These are phyloP conservation scores for Dipodomys spectabilis DNA, from an alignment of 2,113 vertebrate species.

Conservation along the genomic window DNA sequence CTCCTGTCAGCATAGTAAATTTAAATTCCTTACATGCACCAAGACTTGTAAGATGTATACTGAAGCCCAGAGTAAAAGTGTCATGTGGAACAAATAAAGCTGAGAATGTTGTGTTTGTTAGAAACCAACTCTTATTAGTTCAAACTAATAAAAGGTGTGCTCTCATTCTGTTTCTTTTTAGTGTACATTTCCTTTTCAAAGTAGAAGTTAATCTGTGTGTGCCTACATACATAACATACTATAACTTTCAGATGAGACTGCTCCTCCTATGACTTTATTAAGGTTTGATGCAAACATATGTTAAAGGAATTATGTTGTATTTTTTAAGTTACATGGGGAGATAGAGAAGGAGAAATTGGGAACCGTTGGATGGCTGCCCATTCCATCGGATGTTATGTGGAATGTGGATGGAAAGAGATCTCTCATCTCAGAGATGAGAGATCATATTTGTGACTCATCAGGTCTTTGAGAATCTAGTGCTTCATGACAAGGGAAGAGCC, in stretches of 20 bases:
- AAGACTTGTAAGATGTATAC: conserved; percentile 61
- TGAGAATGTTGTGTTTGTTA: conserved; percentile 49
- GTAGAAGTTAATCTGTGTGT: neutral
- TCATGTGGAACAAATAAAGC: conserved; percentile 62
- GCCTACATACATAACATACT: too few species aligned
- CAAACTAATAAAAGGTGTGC: conserved; percentile 21
- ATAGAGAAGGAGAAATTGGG: neutral
- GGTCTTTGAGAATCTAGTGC: neutral
- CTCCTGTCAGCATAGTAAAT: conserved; percentile 64
- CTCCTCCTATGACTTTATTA: neutral
- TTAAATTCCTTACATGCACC: conserved; percentile 66
- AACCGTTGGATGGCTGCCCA: neutral
- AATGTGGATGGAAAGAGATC: accelerated
- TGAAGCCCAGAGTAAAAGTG: conserved; percentile 42
- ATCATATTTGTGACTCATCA: neutral
- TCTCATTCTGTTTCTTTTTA: conserved; percentile 47
- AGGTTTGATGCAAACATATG: conserved; percentile 5
- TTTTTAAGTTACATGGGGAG: neutral
- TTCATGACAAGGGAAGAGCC: neutral
- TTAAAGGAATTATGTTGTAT: neutral
- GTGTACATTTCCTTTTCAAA: conserved; percentile 27
- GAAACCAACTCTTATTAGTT: conserved; percentile 48
- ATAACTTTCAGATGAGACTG: neutral
- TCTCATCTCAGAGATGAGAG: neutral
- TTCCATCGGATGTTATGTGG: neutral